A percentile compares a stretch with the other conserved stretches of the same genome.
Conservation (phyloP, 1,140 invertebrate genomes). For the Macrobrachium rosenbergii region DNA sequence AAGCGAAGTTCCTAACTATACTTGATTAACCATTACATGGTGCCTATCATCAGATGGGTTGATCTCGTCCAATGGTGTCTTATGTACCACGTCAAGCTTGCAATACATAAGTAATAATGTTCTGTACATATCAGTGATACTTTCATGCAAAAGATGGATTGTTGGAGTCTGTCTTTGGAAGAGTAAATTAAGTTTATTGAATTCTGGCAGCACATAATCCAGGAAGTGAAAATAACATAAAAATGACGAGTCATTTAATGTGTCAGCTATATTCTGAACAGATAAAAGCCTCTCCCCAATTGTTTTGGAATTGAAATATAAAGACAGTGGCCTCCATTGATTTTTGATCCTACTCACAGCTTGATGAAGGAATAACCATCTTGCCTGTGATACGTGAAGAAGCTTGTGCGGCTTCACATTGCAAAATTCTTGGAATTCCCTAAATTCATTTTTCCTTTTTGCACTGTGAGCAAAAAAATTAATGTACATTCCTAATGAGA, state of each 20-base stretch:
- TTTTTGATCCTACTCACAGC: constrained; percentile 17
- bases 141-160: neutral
- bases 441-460: constrained; percentile 14
- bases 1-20: neutral
- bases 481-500: neutral
- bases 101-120: neutral
- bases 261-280: neutral
- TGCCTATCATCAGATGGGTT: neutral
- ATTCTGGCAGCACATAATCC: neutral
- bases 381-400: neutral
- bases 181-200: neutral
- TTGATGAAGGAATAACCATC: neutral
- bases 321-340: neutral
- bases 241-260: neutral
- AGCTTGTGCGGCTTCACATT: constrained; percentile 10
- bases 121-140: neutral
- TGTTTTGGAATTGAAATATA: neutral
- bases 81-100: neutral
- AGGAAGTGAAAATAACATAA: neutral
- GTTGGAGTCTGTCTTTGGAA: constrained; percentile 15
- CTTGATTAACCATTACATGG: neutral
- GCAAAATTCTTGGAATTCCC: neutral
- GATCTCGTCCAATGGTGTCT: neutral
- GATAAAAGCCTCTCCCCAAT: neutral
- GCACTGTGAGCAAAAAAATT: constrained; percentile 14